phyloP scores from a whole-genome alignment of 1,140 invertebrate species.

The Macrobrachium nipponense region DNA sequence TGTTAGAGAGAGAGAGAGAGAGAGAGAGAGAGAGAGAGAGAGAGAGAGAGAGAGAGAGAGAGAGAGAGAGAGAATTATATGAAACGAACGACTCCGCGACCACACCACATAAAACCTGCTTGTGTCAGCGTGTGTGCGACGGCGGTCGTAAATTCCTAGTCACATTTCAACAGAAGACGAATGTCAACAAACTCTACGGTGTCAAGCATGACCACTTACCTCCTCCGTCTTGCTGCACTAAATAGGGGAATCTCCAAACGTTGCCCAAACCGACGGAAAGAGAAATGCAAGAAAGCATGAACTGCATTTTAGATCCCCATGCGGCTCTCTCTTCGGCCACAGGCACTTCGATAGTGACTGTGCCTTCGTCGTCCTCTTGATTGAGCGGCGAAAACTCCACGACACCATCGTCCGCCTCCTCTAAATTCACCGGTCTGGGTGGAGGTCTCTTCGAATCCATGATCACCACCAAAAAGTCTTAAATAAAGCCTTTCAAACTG shows the following conservation, averaged over 20 bases:
- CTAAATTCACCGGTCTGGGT: constrained; percentile 54
- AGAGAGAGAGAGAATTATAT: not conserved
- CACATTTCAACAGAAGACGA: not conserved
- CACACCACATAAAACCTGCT: not conserved
- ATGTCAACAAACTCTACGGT: not conserved
- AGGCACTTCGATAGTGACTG: constrained; percentile 65
- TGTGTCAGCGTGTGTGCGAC: not conserved
- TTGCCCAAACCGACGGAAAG: constrained; percentile 92
- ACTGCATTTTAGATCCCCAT: constrained; percentile 81
- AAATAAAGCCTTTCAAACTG: not conserved
- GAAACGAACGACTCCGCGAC: not conserved
- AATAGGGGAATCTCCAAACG: constrained; percentile 95
- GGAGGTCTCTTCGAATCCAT: constrained; percentile 59
- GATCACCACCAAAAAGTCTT: not conserved
- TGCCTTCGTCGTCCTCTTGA: constrained; percentile 64
- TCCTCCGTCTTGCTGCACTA: constrained; percentile 94
- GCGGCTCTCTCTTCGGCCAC: constrained; percentile 66
- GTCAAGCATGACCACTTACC: constrained; percentile 74
- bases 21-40: not conserved
- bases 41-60: not conserved
- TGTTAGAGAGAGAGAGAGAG: too few relatives aligned
- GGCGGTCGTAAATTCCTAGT: not conserved
- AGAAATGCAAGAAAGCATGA: constrained; percentile 90
- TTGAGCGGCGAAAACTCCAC: constrained; percentile 64
- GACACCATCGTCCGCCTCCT: constrained; percentile 62